Evolutionary conservation across 2,888 invertebrate species (phyloP), one percentile per base, ranked within the genome.

Genomic region (Pseudanteris insignis): DNA sequence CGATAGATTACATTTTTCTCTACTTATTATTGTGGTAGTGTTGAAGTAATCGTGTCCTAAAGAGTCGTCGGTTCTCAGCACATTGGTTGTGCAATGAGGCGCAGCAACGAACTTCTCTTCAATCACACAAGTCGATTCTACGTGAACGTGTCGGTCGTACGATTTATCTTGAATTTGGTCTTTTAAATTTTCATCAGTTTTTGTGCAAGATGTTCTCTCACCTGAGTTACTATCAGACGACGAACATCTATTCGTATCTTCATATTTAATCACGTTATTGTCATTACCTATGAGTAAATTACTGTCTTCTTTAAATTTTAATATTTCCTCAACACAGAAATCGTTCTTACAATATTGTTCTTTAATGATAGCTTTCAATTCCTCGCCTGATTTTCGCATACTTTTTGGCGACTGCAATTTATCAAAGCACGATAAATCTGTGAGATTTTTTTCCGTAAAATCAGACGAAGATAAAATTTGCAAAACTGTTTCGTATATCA

Each of bases 1-100:
- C 55, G 81, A 81, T 25, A 86, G 85, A 69, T 86, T 86, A 73
- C 88, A 88, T 74, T 87, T 87, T 58, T 87, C 88, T 18, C 90
- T 90, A 75, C 88, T 88, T 68, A 88, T 78, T 28, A 84, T 84
- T 14, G 85, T 84, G 38, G 83, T 80, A 57, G 82, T 85, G 60
- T 81, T 82, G 57, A 88, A 88, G 50, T 88, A 88, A 74, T 85
- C 84, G 68, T 85, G 83, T 70, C 60, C 59, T 46, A 62, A 28
- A 25, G 14, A 60, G 21, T 61, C 54, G 7, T 37, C 21, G 2
- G 54, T 50, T 13, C 57, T 55, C 1, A 59, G 15, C 0, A 51
- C 43, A 29, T 28, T 62, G 1, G 32, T 37, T 2, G n/a, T 21
- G 11, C 40, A 51, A 10, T 41, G 40, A 18, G 47, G 30, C 9